These are phyloP conservation scores for Brachylomia viminalis DNA, from an alignment of 2,888 invertebrate genomes.

Conservation along the genomic window DNA sequence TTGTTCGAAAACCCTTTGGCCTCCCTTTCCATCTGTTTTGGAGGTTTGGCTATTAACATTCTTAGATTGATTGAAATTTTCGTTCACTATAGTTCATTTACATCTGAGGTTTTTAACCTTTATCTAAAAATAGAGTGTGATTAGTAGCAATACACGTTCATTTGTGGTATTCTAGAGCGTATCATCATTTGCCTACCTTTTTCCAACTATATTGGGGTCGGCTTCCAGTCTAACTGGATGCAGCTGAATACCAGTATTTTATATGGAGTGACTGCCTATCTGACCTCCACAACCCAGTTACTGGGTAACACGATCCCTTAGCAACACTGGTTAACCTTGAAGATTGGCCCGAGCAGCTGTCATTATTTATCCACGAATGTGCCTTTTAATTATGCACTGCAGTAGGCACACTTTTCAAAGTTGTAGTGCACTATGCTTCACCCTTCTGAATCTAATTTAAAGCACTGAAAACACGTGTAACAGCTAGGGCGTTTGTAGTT, in stretches of 20 bases:
- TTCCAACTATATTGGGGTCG: too few relatives aligned
- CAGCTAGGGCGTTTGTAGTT: not conserved
- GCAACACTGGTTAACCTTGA: too few relatives aligned
- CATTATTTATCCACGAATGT: not conserved
- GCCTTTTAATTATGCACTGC: not conserved
- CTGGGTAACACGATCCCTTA: too few relatives aligned
- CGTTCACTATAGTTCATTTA: not conserved
- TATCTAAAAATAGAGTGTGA: not conserved
- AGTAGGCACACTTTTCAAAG: not conserved
- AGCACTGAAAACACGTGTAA: not conserved
- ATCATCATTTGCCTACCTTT: too few relatives aligned
- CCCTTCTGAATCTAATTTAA: too few relatives aligned
- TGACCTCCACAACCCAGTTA: too few relatives aligned
- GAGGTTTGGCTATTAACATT: conserved; percentile 21
- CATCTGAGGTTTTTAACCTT: not conserved
- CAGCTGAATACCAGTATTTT: too few relatives aligned
- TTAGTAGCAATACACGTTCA: not conserved
- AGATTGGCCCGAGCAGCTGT: too few relatives aligned
- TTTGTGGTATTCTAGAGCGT: not conserved
- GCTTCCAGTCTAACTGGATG: too few relatives aligned
- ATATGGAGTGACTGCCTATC: too few relatives aligned
- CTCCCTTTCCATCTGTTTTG: not conserved
- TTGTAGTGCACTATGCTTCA: not conserved
- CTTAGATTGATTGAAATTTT: conserved; percentile 15
- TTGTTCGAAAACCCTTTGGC: too few relatives aligned